Evolutionary conservation across 2,888 invertebrate species (phyloP).

Genomic region (Terebella lapidaria): DNA sequence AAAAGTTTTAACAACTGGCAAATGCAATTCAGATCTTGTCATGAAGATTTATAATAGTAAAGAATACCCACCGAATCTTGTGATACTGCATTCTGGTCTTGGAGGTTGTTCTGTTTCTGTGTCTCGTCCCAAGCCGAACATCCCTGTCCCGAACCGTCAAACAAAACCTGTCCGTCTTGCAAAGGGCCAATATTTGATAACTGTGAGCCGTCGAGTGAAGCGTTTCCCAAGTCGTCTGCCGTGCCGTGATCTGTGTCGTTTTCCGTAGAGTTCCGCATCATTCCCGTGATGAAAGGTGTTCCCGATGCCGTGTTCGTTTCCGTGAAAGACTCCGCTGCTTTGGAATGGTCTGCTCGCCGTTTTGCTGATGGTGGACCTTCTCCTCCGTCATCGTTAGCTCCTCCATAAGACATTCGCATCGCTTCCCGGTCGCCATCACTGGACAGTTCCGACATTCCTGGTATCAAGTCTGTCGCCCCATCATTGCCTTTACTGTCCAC

Average conservation of each 20-base stretch:
- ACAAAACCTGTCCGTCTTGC: background rate
- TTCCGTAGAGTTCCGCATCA: too few species aligned
- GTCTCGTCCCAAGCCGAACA: background rate
- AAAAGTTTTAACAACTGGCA: too few species aligned
- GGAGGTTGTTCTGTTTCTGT: too few species aligned
- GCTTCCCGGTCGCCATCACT: background rate
- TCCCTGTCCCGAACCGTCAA: background rate
- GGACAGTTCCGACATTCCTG: too few species aligned
- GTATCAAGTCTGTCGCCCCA: background rate
- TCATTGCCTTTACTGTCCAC: background rate
- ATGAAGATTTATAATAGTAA: too few species aligned
- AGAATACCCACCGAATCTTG: background rate
- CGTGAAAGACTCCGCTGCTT: background rate
- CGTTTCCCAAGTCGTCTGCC: background rate
- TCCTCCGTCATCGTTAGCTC: too few species aligned
- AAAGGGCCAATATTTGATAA: background rate
- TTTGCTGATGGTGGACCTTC: too few species aligned
- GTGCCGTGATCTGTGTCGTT: background rate
- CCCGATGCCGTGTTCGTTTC: background rate
- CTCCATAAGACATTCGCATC: background rate
- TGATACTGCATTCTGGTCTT: too few species aligned
- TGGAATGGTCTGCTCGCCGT: background rate
- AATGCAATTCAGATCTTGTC: too few species aligned
- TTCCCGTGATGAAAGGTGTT: background rate
- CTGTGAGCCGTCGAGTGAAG: background rate